Base-by-base conservation (phyloP, 2,797 vertebrate genomes). In the Brachymystax lenok region DNA sequence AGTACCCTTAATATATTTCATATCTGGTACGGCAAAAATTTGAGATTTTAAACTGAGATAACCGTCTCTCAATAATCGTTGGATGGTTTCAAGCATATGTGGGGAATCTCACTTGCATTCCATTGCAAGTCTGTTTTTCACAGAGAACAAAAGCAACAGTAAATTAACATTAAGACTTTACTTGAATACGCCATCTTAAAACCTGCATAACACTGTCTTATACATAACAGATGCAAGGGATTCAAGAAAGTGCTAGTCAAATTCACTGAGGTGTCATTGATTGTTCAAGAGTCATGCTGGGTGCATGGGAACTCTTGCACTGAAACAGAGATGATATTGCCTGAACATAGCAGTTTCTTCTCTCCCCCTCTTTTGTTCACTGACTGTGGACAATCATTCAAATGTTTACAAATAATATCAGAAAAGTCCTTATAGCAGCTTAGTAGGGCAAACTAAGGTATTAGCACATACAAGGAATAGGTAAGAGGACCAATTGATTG, bases 401-500 rank as follows among this genome's bases (percentile, higher is more conserved):
- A 63, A 74, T 46, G 10, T 46, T 46, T 46, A 46, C 10, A 46
- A 46, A 46, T 46, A 12, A 77, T 79, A 71, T 89, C 40, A 88
- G 90, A 88, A 91, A 88, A 92, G 90, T 92, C 89, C 91, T 89
- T 87, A 87, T 93, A 93, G 93, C 93, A 94, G 93, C 92, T 91
- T 94, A 91, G 88, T 89, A 94, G 92, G 94, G 93, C 92, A 92
- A 91, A 91, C 88, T 93, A 91, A 91, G 90, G 90, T 89, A 91
- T 89, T 90, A 91, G 87, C 90, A 93, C 86, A 90, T 46, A 69
- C 28, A 92, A 91, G 89, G 87, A 92, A 90, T 74, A 75, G 87
- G 90, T 90, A 90, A 86, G 82, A 87, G 85, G 87, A 92, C 88
- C 84, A 86, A 91, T 72, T 87, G 87, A 92, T 92, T 87, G 83